Conservation (phyloP, 2,797 vertebrate species). For the Parauchenoglanis ngamensis region DNA sequence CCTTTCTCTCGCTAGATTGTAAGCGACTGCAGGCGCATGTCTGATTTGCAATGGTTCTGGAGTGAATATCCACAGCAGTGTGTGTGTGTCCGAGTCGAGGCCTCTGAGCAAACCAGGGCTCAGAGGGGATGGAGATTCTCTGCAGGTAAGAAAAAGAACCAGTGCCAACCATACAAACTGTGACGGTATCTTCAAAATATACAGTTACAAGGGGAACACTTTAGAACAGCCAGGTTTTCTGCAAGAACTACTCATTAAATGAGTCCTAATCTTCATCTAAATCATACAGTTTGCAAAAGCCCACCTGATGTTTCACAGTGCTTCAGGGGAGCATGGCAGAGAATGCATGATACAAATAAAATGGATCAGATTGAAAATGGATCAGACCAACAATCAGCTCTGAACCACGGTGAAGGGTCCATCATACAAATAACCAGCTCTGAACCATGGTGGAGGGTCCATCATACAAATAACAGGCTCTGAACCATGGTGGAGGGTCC, state of each 20-base stretch:
- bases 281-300: neutral
- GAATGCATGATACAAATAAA: neutral
- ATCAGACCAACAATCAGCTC: neutral
- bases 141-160: slow-evolving; percentile 65
- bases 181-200: neutral
- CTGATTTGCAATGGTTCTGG: slow-evolving; percentile 87
- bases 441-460: neutral
- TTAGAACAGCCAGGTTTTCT: neutral
- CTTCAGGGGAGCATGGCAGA: neutral
- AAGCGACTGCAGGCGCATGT: slow-evolving; percentile 82
- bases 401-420: neutral
- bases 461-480: neutral
- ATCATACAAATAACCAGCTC: neutral
- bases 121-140: slow-evolving; percentile 86
- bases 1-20: slow-evolving; percentile 75
- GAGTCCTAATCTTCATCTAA: neutral
- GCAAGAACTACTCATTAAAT: neutral
- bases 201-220: neutral
- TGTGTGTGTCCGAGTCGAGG: slow-evolving; percentile 77
- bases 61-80: slow-evolving; percentile 68
- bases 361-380: neutral
- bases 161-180: neutral
- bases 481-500: neutral
- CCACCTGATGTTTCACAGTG: neutral
- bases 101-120: slow-evolving; percentile 77